Base-by-base conservation (phyloP, 2,888 invertebrate species). In the Acanthosepion esculentum region DNA sequence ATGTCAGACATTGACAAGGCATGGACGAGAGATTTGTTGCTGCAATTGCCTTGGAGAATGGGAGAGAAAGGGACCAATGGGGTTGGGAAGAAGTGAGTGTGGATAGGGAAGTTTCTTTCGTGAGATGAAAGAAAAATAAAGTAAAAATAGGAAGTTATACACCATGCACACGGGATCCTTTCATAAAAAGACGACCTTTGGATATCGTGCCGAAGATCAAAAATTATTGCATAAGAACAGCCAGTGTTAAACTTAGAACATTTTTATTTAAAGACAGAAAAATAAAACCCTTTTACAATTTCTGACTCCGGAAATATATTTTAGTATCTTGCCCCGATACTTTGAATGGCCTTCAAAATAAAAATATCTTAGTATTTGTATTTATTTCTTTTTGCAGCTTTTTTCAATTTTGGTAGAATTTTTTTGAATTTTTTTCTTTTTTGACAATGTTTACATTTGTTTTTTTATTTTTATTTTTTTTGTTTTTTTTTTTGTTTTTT, bases 271-370 rank as follows among this genome's bases (percentile, higher is more conserved):
- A 96, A 96, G 96, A 96, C 96, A 96, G 96, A 96, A 96, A 96
- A 96, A 96, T 96, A 96, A 96, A 96, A 96, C 96, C 78, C 93
- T 96, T 95, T 96, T 96, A 96, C 96, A 96, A 95, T 95, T 95
- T 95, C 95, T 96, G 95, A 95, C 95, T 96, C 95, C 96, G 96
- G 96, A 96, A 96, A 96, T 96, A 96, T 96, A 96, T 96, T 96
- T 95, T 96, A 95, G 96, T 95, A 95, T 94, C 95, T 48, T 95
- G 96, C 95, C 95, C 94, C 94, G 94, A 95, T 95, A 95, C 95
- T 95, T 94, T 95, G 48, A 94, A 64, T 95, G 96, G 96, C 95
- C 96, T 95, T 95, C 95, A 96, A 96, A 96, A 96, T 96, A 96
- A 96, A 96, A 96, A 96, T 96, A 95, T 96, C 95, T 95, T 96